Evolutionary conservation across 2,797 vertebrate genomes (phyloP).

Genomic region (Pempheris klunzingeri): DNA sequence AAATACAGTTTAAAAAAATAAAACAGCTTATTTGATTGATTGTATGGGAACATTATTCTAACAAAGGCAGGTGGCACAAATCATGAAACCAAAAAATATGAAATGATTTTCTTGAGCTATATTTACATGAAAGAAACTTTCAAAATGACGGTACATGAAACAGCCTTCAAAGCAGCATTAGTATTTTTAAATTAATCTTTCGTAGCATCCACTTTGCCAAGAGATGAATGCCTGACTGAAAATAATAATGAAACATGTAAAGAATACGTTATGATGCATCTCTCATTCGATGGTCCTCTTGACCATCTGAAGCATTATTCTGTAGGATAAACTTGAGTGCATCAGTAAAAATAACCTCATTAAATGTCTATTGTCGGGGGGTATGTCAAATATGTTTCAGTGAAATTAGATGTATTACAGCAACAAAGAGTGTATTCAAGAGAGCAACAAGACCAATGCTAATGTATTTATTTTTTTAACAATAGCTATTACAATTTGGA

Average conservation of each 20-base stretch:
- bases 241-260: conserved; percentile 44
- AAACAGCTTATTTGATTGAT: conserved; percentile 9
- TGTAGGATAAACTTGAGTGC: conserved; percentile 47
- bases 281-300: background rate
- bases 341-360: conserved; percentile 50
- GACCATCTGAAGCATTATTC: conserved; percentile 32
- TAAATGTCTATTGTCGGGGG: conserved; percentile 50
- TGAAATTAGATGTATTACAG: conserved; percentile 60
- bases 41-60: background rate
- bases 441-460: conserved; percentile 21
- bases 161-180: conserved; percentile 39
- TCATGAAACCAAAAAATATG: background rate
- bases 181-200: conserved; percentile 54
- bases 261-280: conserved; percentile 35
- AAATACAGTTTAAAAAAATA: background rate
- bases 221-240: conserved; percentile 55
- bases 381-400: conserved; percentile 30
- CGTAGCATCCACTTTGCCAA: conserved; percentile 53
- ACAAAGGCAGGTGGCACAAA: background rate
- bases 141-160: too few relatives aligned
- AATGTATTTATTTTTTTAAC: conserved; percentile 54
- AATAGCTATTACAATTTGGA: conserved; percentile 43
- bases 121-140: conserved; percentile 12
- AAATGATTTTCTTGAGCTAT: conserved; percentile 14
- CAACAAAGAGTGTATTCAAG: conserved; percentile 56